Evolutionary conservation across 2,113 vertebrate species (phyloP), one percentile per base, ranked within the genome.

Genomic region (Mystacornis crossleyi): DNA sequence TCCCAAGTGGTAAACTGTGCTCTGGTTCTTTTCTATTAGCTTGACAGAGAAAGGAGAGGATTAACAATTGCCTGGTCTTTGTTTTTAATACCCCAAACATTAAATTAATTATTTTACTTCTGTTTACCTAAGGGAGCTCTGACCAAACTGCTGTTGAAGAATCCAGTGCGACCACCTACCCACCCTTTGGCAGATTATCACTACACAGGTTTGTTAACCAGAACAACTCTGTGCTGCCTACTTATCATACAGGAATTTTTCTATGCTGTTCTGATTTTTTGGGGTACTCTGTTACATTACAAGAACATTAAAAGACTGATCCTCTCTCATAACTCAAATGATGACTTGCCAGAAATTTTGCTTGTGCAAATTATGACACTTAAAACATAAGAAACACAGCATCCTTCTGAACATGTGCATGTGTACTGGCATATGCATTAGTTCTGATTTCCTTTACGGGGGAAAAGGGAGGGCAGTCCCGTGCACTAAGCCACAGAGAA

Each of bases 151-250:
- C 98, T 99, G 55, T 89, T 99, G 96, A 99, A 97, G 97, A 98
- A 90, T 58, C 99, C 99, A 15, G 93, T 98, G 81, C 97, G 99
- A 84, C 96, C 98, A 0, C 98, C 98, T 83, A 94, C 97, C 36
- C 99, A 99, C 86, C 98, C 98, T 11, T 97, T 99, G 87, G 98
- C 98, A 66, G 97, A 98, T 86, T 99, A 99, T 97, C 99, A 99
- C 98, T 99, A 99, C 98, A 99, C 99, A 97, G 99, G 99, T 99
- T 94, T 83, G 97, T 85, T 83, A 86, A 62, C 40, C 6, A 31
- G 31, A 40, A 34, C 47, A 90, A 24, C 14, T 90, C 29, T 14
- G 12, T 73, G 25, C n/a, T 81, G 31, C 29, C 70, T 65, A 9
- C 31, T 31, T 61, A 12, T 45, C 28, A 14, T 29, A 31, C 50